phyloP scores from a whole-genome alignment of 2,888 invertebrate genomes.

The Myopa tessellatipennis region DNA sequence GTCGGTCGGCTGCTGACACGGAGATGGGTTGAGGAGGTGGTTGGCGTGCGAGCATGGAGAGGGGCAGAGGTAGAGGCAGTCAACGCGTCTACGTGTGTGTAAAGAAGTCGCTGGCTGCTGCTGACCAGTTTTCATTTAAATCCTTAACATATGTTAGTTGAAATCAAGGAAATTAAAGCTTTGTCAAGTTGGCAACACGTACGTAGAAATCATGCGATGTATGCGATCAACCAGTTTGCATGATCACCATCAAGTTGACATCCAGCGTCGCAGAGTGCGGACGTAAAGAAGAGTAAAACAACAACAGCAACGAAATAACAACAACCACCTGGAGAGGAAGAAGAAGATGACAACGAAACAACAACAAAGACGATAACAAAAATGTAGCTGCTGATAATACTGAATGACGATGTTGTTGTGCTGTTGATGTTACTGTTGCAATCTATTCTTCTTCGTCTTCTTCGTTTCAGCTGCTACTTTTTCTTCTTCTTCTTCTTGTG shows the following conservation, averaged over 20 bases:
- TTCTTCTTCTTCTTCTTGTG: slow-evolving; percentile 14
- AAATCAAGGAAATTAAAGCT: slow-evolving; percentile 37
- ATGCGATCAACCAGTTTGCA: slow-evolving; percentile 31
- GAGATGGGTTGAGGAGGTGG: not conserved
- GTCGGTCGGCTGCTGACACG: slow-evolving; percentile 59
- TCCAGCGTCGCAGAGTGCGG: not conserved
- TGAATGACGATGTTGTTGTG: slow-evolving; percentile 25
- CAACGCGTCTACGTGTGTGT: too few species aligned
- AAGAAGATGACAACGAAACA: not conserved
- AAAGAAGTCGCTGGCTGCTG: not conserved
- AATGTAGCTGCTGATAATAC: not conserved
- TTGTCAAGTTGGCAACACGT: slow-evolving; percentile 28
- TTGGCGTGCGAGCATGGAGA: not conserved
- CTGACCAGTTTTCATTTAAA: slow-evolving; percentile 26
- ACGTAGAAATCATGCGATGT: not conserved
- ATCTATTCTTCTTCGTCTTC: not conserved
- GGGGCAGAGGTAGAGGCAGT: not conserved
- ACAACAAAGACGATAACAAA: not conserved
- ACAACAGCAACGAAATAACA: not conserved
- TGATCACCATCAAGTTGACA: slow-evolving; percentile 13
- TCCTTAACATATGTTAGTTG: slow-evolving; percentile 35
- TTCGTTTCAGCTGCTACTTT: slow-evolving; percentile 16
- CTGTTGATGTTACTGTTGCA: slow-evolving; percentile 21
- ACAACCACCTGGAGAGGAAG: too few species aligned
- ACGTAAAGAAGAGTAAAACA: not conserved